Percentiles rank a stretch among this genome's conserved stretches.
Evolutionary conservation across 2,113 vertebrate genomes (phyloP).

Genomic region (Ictidomys tridecemlineatus): DNA sequence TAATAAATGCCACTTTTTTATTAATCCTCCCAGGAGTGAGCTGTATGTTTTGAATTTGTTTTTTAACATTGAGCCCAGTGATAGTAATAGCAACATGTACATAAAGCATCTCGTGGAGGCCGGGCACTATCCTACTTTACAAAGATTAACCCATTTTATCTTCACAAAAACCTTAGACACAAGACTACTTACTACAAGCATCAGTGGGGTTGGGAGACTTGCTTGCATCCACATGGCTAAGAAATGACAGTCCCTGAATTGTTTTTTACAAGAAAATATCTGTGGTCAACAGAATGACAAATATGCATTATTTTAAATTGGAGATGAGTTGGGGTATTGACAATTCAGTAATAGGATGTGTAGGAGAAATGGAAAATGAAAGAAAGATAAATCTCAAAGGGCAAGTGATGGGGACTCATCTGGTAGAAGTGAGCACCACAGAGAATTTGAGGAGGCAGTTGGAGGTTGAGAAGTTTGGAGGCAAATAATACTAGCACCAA

Average conservation of each 20-base stretch:
- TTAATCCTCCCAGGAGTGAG: neutral
- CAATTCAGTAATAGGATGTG: conserved; percentile 5
- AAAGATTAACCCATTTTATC: conserved; percentile 16
- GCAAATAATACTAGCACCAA: too few relatives aligned
- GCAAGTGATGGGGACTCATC: neutral
- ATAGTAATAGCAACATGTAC: neutral
- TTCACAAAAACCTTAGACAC: conserved; percentile 23
- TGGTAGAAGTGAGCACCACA: neutral
- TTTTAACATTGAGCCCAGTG: conserved; percentile 15
- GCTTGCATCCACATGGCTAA: neutral
- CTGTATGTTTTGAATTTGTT: neutral
- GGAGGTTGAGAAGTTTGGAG: neutral
- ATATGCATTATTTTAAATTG: neutral
- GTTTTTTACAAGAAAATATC: conserved; percentile 28
- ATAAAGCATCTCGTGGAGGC: too few relatives aligned
- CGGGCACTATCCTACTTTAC: neutral
- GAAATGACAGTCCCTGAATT: neutral
- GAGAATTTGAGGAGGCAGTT: neutral
- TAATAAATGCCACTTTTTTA: neutral
- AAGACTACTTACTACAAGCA: neutral
- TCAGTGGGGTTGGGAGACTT: neutral
- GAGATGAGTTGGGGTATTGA: neutral
- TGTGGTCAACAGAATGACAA: neutral
- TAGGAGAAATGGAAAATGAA: conserved; percentile 17
- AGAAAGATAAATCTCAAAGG: conserved; percentile 2